A percentile compares a stretch with the other conserved stretches of the same genome.
Conservation (phyloP, 2,113 vertebrate genomes). For the Sinocyclocheilus maitianheensis region DNA sequence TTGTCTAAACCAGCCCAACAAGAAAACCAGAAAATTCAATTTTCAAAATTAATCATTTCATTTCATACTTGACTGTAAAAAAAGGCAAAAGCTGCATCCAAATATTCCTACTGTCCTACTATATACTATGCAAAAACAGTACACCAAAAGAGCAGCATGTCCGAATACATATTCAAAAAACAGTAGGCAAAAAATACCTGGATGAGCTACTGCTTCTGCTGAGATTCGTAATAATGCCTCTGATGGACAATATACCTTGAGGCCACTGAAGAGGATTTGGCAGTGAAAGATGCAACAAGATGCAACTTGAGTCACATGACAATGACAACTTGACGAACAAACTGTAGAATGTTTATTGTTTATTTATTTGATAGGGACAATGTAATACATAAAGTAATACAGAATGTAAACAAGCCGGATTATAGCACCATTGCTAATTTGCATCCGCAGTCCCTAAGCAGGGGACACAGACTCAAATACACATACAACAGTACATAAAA, state of each 20-base stretch:
- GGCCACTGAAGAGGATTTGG: no score
- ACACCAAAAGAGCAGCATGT: background rate
- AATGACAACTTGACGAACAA: background rate
- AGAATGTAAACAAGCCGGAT: no score
- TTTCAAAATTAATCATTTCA: background rate
- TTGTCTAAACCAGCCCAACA: background rate
- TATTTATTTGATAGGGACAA: no score
- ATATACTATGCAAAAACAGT: background rate
- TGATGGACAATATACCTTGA: no score
- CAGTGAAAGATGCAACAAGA: background rate
- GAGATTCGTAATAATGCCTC: no score
- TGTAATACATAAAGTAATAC: no score
- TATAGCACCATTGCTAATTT: no score
- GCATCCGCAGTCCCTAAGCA: no score
- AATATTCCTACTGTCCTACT: background rate
- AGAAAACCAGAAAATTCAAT: background rate
- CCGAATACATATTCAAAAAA: background rate
- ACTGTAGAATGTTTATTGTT: background rate
- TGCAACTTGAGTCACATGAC: background rate
- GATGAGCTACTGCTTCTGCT: background rate
- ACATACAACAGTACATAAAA: no score
- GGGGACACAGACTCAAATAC: no score
- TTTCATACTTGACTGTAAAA: background rate
- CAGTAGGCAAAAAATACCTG: background rate
- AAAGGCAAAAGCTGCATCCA: background rate